Conservation (phyloP, 2,888 invertebrate genomes). For the Nesidiocoris tenuis region DNA sequence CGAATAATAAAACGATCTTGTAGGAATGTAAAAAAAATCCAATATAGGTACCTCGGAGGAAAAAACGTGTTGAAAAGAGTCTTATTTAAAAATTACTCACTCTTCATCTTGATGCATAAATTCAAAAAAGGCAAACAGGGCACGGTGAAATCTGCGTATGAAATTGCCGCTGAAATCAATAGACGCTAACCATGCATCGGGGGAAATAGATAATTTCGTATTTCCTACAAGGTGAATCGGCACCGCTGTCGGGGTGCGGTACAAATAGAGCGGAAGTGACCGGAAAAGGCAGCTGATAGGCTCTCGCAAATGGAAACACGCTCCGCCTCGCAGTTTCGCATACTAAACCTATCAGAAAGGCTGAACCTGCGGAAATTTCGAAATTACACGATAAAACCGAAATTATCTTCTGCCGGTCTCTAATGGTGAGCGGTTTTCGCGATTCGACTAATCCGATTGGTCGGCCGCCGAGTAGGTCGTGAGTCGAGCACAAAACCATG, state of each 20-base stretch:
- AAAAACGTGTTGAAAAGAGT: no score
- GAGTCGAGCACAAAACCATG: no score
- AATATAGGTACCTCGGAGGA: no score
- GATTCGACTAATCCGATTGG: not conserved
- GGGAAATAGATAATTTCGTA: not conserved
- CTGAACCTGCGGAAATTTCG: not conserved
- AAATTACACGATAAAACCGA: slow-evolving; percentile 23
- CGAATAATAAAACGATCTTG: no score
- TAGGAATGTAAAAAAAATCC: no score
- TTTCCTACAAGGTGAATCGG: not conserved
- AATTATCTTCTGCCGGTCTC: slow-evolving; percentile 8
- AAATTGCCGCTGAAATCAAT: not conserved
- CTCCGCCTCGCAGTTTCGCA: not conserved
- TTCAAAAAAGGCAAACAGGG: no score
- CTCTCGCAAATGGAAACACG: not conserved
- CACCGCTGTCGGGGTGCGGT: not conserved
- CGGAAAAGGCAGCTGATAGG: not conserved
- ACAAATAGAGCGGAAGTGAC: not conserved
- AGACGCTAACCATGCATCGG: not conserved
- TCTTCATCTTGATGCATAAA: no score
- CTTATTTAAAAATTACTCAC: no score
- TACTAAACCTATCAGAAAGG: not conserved
- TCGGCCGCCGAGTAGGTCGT: no score
- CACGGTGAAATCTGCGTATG: not conserved
- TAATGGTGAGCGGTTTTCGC: slow-evolving; percentile 20